Percentiles rank a stretch among this genome's conserved stretches.
These are phyloP conservation scores for Thinocorus orbignyianus DNA, from an alignment of 2,113 vertebrate genomes.

Conservation along the genomic window DNA sequence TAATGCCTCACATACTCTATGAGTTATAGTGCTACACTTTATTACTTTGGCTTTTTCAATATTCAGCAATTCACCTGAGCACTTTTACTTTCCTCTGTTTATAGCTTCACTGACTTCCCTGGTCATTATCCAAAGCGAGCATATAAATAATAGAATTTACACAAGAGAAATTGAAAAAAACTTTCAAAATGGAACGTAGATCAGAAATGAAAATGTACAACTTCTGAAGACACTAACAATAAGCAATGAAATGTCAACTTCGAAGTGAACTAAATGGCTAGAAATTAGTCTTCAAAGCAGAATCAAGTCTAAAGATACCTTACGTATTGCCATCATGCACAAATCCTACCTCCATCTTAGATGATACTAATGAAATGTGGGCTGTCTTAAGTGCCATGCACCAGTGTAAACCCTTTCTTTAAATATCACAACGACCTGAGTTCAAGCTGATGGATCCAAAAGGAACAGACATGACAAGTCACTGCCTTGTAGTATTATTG, in stretches of 20 bases:
- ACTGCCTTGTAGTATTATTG: not conserved
- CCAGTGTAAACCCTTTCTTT: not conserved
- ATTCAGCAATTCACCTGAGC: constrained; percentile 37
- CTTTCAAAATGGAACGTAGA: not conserved
- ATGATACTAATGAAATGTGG: not conserved
- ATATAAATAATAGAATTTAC: not conserved
- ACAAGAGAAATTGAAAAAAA: not conserved
- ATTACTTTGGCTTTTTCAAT: constrained; percentile 49
- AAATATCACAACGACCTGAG: not conserved
- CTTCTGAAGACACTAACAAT: not conserved
- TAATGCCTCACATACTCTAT: constrained; percentile 9
- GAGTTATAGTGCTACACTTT: constrained; percentile 12
- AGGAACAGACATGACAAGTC: not conserved
- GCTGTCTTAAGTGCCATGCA: accelerated
- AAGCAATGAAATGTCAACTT: not conserved
- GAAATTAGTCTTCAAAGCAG: not conserved
- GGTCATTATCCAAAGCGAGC: not conserved
- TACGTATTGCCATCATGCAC: not conserved
- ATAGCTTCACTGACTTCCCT: not conserved
- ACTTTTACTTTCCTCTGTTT: constrained; percentile 11
- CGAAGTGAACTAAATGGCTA: not conserved
- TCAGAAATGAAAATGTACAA: not conserved
- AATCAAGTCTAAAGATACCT: not conserved
- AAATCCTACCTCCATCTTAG: not conserved
- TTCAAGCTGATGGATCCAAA: not conserved